Conservation (phyloP, 2,888 invertebrate species). For the Steromphala cineraria region DNA sequence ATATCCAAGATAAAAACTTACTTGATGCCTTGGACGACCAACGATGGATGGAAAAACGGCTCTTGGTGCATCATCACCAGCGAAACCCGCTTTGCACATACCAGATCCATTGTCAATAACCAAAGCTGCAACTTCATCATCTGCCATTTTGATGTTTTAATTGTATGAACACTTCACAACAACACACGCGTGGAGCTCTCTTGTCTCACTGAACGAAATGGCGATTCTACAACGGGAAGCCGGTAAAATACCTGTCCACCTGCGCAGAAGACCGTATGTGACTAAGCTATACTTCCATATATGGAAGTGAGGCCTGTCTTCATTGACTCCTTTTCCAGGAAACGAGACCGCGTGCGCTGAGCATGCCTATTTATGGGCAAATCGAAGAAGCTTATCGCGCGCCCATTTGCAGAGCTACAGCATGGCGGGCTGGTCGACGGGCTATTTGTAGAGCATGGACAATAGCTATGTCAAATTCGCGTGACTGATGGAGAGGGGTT, state of each 20-base stretch:
- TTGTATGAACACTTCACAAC: background rate
- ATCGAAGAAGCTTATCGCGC: slow-evolving; percentile 22
- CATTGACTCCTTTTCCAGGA: slow-evolving; percentile 22
- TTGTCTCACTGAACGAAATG: slow-evolving; percentile 13
- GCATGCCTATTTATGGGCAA: slow-evolving; percentile 24
- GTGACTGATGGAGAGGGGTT: background rate
- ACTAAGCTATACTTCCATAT: slow-evolving; percentile 26
- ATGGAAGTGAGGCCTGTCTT: slow-evolving; percentile 14
- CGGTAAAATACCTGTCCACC: slow-evolving; percentile 20
- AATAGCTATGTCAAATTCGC: background rate
- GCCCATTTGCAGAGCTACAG: slow-evolving; percentile 9
- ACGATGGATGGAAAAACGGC: slow-evolving; percentile 61
- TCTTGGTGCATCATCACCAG: slow-evolving; percentile 58
- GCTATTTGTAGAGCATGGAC: slow-evolving; percentile 7
- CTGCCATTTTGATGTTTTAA: slow-evolving; percentile 25
- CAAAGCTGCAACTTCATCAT: slow-evolving; percentile 75
- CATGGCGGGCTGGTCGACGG: background rate
- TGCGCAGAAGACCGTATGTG: slow-evolving; percentile 6
- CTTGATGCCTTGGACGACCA: slow-evolving; percentile 38
- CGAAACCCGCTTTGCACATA: slow-evolving; percentile 62
- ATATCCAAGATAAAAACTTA: background rate
- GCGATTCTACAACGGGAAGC: background rate
- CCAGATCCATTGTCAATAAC: slow-evolving; percentile 53
- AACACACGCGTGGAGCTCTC: background rate
- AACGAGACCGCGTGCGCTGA: slow-evolving; percentile 20